phyloP scores from a whole-genome alignment of 2,113 vertebrate species.

The Hippopotamus amphibius region DNA sequence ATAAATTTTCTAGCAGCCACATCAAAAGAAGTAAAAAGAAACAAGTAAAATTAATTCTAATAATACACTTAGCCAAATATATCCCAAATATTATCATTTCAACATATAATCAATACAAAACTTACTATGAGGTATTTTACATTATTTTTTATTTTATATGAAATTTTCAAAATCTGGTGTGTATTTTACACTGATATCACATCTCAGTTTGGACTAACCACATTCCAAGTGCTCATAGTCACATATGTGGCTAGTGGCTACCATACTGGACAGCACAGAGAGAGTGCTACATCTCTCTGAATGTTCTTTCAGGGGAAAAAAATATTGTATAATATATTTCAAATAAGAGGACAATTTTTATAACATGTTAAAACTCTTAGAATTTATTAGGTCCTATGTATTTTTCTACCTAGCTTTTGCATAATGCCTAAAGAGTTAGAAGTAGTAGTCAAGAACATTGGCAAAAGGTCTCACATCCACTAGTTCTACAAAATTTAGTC shows the following conservation, averaged over 20 bases:
- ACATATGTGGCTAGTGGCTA: background rate
- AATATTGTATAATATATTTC: conserved; percentile 22
- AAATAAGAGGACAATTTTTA: conserved; percentile 18
- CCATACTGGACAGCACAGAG: background rate
- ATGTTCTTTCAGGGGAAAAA: background rate
- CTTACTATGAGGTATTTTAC: background rate
- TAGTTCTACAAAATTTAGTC: conserved; percentile 31
- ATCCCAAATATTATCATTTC: background rate
- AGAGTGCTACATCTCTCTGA: background rate
- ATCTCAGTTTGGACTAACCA: background rate
- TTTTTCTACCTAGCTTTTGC: conserved; percentile 1
- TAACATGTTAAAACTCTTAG: background rate
- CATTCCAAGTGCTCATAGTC: background rate
- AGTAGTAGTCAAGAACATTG: background rate
- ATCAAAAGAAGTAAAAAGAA: background rate
- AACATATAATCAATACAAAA: conserved; percentile 4
- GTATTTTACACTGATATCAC: background rate
- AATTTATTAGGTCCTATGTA: background rate
- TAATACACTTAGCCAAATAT: background rate
- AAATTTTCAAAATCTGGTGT: conserved; percentile 6
- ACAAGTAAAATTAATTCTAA: background rate
- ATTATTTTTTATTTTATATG: background rate
- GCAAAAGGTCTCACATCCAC: background rate
- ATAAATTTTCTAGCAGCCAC: background rate
- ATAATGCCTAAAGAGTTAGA: background rate